Base-by-base conservation (phyloP, 2,113 vertebrate species). In the Lophura nycthemera region DNA sequence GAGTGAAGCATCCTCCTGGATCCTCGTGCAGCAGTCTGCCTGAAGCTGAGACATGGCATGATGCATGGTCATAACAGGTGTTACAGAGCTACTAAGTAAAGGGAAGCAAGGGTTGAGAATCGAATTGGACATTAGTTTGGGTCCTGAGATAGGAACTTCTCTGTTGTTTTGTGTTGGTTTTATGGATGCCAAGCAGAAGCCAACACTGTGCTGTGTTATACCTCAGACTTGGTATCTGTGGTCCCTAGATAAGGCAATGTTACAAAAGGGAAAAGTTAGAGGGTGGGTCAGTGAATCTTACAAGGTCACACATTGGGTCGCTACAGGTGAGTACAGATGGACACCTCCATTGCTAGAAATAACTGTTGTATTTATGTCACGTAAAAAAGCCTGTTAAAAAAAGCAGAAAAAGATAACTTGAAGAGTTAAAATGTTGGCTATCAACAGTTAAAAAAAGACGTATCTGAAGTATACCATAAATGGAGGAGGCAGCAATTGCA, bases 261-360 rank as follows among this genome's bases (percentile, higher is more conserved):
- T 65, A 74, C 83, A 90, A 81, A 94, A 93, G 67, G 52, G 16
- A 84, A 65, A 90, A 72, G 52, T 78, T 61, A 30, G 17, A 73
- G 61, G 18, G 43, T 75, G 66, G 24, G 45, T 90, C 66, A 79
- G 0, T 78, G 63, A 59, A 11, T 54, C 70, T 90, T 87, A 69
- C 4, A 10, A 73, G 81, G 88, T 93, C 71, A 63, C 0, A 1
- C 54, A 40, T 21, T 43, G 43, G 80, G 88, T 87, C 70, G 78
- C 38, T 36, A 52, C 16, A 72, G 74, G 69, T 84, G 65, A 60
- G 92, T 88, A 86, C 81, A 96, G 70, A 43, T n/a, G 38, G 65
- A 48, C 32, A 10, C 4, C 22, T 88, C 34, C 69, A 83, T 66
- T 83, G 13, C 14, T 86, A 74, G 67, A 85, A 69, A 17, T 32